Evolutionary conservation across 2,888 invertebrate species (phyloP).

Genomic region (Lymantria dispar): DNA sequence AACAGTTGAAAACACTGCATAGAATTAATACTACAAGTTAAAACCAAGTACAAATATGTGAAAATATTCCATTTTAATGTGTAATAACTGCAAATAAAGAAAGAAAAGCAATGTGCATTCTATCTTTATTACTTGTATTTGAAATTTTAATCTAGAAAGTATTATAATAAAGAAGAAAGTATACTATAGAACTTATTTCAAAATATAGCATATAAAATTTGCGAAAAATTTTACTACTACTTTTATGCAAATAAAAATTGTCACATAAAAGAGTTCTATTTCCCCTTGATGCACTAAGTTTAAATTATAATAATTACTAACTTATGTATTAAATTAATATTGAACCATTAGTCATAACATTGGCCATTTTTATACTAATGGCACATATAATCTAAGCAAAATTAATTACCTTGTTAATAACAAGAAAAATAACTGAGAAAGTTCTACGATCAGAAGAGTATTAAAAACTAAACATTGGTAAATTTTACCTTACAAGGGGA

Average conservation of each 20-base stretch:
- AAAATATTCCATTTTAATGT: conserved; percentile 18
- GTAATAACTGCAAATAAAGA: conserved; percentile 41
- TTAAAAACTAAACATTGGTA: conserved; percentile 50
- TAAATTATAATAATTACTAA: conserved; percentile 6
- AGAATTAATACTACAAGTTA: conserved; percentile 5
- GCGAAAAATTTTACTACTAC: background rate
- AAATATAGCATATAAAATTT: conserved; percentile 9
- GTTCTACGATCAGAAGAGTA: conserved; percentile 42
- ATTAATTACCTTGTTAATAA: conserved; percentile 25
- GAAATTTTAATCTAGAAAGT: conserved; percentile 5
- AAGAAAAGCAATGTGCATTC: conserved; percentile 56
- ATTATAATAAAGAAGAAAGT: conserved; percentile 5
- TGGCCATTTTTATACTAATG: conserved; percentile 17
- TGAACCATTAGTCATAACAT: conserved; percentile 19
- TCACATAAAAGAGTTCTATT: conserved; percentile 12
- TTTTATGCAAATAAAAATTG: conserved; percentile 7
- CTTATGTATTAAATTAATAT: conserved; percentile 10
- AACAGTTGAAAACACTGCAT: background rate
- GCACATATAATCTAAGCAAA: conserved; percentile 30
- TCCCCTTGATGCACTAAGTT: conserved; percentile 32
- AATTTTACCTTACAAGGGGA: conserved; percentile 79
- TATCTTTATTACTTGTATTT: conserved; percentile 23
- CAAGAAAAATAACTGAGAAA: conserved; percentile 29
- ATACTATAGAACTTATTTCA: conserved; percentile 10
- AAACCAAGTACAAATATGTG: conserved; percentile 5